Conservation (phyloP, 2,113 vertebrate genomes). For the Hipposideros armiger region DNA sequence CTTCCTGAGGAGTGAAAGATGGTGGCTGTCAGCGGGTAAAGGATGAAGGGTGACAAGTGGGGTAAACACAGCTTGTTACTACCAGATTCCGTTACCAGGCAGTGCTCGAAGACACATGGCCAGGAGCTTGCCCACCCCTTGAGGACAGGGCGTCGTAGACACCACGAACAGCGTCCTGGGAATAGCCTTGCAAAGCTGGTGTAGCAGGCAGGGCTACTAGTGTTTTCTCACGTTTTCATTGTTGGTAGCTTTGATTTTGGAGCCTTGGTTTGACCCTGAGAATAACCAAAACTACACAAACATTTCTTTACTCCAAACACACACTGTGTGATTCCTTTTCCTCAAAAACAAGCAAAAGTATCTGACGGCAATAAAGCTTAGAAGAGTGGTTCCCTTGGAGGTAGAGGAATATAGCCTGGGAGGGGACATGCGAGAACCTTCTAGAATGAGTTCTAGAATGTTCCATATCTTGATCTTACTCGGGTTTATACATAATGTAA, state of each 20-base stretch:
- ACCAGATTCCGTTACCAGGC: constrained; percentile 62
- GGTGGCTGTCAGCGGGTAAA: constrained; percentile 63
- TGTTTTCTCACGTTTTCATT: neutral
- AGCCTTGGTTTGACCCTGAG: neutral
- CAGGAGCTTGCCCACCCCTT: neutral
- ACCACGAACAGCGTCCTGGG: neutral
- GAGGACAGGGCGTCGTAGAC: neutral
- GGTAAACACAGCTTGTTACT: constrained; percentile 70
- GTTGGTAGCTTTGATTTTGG: neutral
- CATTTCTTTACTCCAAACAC: neutral
- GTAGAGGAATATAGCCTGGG: neutral
- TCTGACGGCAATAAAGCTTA: neutral
- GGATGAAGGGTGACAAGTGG: constrained; percentile 58
- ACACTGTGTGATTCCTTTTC: neutral
- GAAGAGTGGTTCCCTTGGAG: neutral
- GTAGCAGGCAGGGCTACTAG: neutral
- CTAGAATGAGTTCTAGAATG: neutral
- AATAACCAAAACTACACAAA: neutral
- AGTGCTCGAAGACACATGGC: neutral
- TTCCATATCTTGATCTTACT: neutral
- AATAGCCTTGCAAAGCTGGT: neutral
- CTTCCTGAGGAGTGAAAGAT: constrained; percentile 65
- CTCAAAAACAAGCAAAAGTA: neutral
- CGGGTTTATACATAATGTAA: neutral
- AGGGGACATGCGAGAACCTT: neutral